A percentile compares a stretch with the other conserved stretches of the same genome.
Conservation (phyloP, 2,888 invertebrate genomes). For the Steinernema carpocapsae region DNA sequence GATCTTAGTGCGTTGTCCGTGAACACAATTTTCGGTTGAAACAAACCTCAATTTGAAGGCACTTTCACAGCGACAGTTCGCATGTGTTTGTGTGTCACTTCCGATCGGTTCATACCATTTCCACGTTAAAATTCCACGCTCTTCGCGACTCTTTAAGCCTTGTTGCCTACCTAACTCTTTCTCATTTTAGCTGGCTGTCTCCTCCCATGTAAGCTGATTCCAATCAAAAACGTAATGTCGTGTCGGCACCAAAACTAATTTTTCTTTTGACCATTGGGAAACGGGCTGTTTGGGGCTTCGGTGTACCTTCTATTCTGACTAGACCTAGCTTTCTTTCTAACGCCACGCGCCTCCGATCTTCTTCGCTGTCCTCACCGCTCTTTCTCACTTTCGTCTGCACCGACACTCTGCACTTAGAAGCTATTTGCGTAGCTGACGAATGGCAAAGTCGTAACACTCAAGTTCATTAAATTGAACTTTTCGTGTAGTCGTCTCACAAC, state of each 20-base stretch:
- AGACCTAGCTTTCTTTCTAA: conserved; percentile 24
- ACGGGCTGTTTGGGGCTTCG: conserved; percentile 9
- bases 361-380: not conserved
- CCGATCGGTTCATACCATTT: conserved; percentile 6
- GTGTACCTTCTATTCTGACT: conserved; percentile 1
- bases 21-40: conserved; percentile 28
- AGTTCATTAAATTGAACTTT: not conserved
- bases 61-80: conserved; percentile 34
- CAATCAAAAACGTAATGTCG: conserved; percentile 5
- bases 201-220: conserved; percentile 64
- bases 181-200: conserved; percentile 67
- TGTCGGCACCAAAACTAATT: conserved; percentile 27
- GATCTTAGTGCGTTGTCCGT: not conserved
- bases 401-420: conserved; percentile 23
- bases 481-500: not conserved
- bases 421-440: not conserved
- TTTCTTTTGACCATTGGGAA: not conserved
- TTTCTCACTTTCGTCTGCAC: conserved; percentile 23
- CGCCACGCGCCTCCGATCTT: conserved; percentile 8
- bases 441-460: conserved; percentile 10
- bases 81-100: conserved; percentile 34
- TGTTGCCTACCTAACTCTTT: conserved; percentile 34
- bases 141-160: conserved; percentile 10
- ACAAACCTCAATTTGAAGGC: not conserved
- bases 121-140: not conserved